Percentiles rank a stretch among this genome's conserved stretches.
Evolutionary conservation across 2,797 vertebrate genomes (phyloP).

Genomic region (Cichlasoma orientale): DNA sequence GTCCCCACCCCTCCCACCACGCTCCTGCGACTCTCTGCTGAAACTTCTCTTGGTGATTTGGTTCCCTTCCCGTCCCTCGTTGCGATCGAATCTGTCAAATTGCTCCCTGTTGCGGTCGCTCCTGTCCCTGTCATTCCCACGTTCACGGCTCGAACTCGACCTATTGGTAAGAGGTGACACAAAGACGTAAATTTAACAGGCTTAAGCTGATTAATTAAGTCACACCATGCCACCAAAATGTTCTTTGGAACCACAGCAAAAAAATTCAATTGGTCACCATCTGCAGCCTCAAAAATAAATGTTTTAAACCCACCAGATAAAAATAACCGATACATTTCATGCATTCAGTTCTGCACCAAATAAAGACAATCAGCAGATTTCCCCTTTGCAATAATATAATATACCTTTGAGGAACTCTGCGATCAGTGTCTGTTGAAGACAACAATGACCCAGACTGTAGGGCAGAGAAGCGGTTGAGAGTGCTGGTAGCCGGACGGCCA

Average conservation of each 20-base stretch:
- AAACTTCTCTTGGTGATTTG: constrained; percentile 92
- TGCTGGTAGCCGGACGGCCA: constrained; percentile 89
- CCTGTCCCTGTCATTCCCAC: constrained; percentile 71
- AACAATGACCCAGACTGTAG: constrained; percentile 84
- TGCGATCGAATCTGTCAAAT: constrained; percentile 85
- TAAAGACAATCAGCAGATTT: no score
- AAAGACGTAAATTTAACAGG: not conserved
- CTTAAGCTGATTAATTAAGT: not conserved
- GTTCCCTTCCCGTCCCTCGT: constrained; percentile 80
- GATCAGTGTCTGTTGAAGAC: constrained; percentile 82
- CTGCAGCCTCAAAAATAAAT: not conserved
- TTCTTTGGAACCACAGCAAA: not conserved
- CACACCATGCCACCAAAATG: no score
- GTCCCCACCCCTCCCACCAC: constrained; percentile 85
- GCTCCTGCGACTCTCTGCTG: constrained; percentile 94
- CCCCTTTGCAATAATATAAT: no score
- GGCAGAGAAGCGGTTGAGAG: constrained; percentile 95
- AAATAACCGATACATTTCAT: not conserved
- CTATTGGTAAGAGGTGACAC: constrained; percentile 63
- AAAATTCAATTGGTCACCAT: not conserved
- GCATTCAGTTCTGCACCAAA: not conserved
- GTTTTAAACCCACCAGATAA: not conserved
- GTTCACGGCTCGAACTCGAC: constrained; percentile 93
- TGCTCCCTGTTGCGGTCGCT: constrained; percentile 75
- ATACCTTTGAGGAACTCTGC: constrained; percentile 91